Evolutionary conservation across 2,113 vertebrate genomes (phyloP).

Genomic region (Loxodonta africana): DNA sequence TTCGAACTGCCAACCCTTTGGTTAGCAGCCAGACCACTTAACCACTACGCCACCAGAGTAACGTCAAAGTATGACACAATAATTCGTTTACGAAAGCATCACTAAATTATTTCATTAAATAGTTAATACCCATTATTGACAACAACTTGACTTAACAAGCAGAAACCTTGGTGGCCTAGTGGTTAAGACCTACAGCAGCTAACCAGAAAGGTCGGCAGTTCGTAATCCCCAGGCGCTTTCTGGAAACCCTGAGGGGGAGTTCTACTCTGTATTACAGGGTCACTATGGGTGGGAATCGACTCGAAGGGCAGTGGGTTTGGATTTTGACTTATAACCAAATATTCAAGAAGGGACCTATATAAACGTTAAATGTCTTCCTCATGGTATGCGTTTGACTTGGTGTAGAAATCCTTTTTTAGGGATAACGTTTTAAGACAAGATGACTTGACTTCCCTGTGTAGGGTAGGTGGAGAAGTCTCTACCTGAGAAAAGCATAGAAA

Average conservation of each 20-base stretch:
- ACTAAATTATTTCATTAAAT: neutral
- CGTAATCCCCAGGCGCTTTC: no score
- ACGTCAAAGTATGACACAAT: neutral
- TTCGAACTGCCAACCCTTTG: no score
- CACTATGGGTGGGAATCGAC: no score
- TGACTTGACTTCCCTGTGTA: neutral
- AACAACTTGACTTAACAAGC: neutral
- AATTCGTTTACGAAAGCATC: neutral
- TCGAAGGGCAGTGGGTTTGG: no score
- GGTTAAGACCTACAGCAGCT: no score
- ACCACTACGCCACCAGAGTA: no score
- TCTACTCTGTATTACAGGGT: no score
- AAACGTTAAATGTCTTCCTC: neutral
- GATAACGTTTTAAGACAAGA: neutral
- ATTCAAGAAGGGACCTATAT: neutral
- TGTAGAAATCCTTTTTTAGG: neutral
- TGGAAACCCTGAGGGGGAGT: no score
- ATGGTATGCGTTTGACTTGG: neutral
- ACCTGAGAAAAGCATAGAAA: slow-evolving; percentile 44
- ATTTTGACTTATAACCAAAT: neutral
- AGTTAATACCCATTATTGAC: neutral
- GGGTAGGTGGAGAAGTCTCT: neutral
- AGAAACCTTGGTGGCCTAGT: no score
- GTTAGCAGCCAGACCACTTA: no score
- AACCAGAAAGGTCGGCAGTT: no score